Evolutionary conservation across 2,113 vertebrate species (phyloP).

Genomic region (Panthera uncia): DNA sequence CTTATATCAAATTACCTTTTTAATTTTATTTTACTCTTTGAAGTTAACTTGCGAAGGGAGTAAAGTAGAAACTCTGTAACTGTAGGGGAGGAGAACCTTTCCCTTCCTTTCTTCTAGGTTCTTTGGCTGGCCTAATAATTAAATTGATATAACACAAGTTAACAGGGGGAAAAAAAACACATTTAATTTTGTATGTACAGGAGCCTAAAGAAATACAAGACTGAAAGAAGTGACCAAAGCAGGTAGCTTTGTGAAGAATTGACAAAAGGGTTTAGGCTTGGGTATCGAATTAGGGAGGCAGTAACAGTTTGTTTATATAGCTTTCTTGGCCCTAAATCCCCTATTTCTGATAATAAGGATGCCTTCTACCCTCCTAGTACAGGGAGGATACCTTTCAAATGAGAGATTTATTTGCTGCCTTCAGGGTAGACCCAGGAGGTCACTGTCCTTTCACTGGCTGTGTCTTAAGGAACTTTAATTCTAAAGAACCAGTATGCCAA

Average conservation of each 20-base stretch:
- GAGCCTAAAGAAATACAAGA: not conserved
- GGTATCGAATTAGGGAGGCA: not conserved
- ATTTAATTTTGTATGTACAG: not conserved
- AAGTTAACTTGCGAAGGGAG: not conserved
- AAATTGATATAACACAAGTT: not conserved
- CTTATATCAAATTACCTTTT: not conserved
- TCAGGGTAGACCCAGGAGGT: not conserved
- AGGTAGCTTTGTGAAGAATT: not conserved
- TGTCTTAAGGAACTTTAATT: not conserved
- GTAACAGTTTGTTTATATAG: not conserved
- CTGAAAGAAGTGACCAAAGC: not conserved
- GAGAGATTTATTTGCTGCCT: not conserved
- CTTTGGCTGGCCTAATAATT: not conserved
- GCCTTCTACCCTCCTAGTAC: not conserved
- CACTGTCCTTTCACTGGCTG: not conserved
- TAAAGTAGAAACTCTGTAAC: not conserved
- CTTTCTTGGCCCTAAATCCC: not conserved
- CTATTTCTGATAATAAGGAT: not conserved
- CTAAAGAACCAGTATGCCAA: not conserved
- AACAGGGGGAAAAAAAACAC: not conserved
- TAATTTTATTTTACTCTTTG: slow-evolving; percentile 20
- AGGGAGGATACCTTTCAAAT: not conserved
- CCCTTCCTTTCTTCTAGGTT: not conserved
- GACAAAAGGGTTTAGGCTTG: not conserved
- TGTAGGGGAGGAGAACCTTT: not conserved